phyloP scores from a whole-genome alignment of 2,113 vertebrate genomes.

The Andinoacara biseriatus region DNA sequence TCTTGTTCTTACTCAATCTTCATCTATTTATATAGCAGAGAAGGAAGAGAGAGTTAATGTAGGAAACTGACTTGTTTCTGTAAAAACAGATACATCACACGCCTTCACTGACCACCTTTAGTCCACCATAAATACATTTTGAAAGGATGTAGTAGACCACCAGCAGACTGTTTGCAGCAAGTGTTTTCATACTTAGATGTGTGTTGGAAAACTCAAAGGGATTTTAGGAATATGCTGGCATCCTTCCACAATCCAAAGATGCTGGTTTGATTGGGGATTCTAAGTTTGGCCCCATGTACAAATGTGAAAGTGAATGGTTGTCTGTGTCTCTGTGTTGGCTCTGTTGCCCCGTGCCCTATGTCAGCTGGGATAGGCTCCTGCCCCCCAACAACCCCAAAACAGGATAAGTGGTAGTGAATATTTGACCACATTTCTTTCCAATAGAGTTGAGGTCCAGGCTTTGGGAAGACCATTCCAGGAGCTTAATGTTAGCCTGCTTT shows the following conservation, averaged over 20 bases:
- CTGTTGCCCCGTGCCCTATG: background rate
- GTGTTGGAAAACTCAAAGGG: background rate
- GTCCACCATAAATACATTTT: conserved; percentile 1
- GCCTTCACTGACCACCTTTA: conserved; percentile 44
- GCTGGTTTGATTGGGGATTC: no score
- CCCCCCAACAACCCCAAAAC: no score
- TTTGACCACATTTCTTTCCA: background rate
- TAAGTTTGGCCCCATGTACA: no score
- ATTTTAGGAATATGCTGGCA: background rate
- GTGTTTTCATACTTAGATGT: background rate
- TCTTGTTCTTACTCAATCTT: conserved; percentile 80
- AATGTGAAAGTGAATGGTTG: no score
- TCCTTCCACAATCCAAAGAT: no score
- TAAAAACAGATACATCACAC: conserved; percentile 49
- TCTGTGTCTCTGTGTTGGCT: no score
- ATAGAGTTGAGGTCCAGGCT: background rate
- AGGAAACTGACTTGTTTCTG: conserved; percentile 65
- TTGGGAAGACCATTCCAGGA: background rate
- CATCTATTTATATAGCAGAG: conserved; percentile 77
- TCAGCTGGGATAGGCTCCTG: background rate
- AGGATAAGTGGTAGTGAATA: background rate
- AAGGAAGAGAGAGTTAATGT: conserved; percentile 79
- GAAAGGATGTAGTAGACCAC: background rate
- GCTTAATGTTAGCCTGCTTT: background rate
- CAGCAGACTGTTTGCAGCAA: background rate